Evolutionary conservation across 2,888 invertebrate genomes (phyloP), one percentile per base, ranked within the genome.

Genomic region (Drosophila mimetica): DNA sequence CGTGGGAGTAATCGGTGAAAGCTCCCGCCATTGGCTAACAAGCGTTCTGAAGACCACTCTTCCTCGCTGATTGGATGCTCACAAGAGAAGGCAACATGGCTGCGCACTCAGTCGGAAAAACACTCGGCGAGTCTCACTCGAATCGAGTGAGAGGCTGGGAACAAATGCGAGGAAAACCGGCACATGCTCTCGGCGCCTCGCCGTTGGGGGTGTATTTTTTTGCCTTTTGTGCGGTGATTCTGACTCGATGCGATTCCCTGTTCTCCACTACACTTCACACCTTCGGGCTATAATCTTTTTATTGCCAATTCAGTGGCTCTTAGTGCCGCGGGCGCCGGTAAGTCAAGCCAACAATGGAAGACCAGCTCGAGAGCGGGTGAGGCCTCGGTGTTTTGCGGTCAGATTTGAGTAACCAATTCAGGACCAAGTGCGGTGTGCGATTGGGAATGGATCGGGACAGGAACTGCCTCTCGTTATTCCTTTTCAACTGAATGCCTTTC

Each of bases 241-340:
- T 25, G 6, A 11, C 32, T 30, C 54, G 25, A 39, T 41, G 28
- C 28, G 46, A 46, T 46, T 20, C 47, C 63, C 30, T 53, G 39
- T 18, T 34, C 54, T 55, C 58, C 65, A 77, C 65, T 72, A 80
- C 84, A 82, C 76, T 86, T 86, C 79, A 88, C 89, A 86, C 87
- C 85, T 90, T 85, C 79, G 65, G 88, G 90, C 90, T 75, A 81
- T 84, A 89, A 88, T 88, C 85, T 88, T 86, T 88, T 86, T 87
- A 90, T 87, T 89, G 87, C 79, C 86, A 86, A 79, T 86, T 87
- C 76, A 89, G 79, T 90, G 79, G 76, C 74, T 86, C 79, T 86
- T 81, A 72, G 77, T 75, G 79, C 71, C 63, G 79, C 78, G 75
- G 71, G 84, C 79, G 55, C 60, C 52, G 55, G 57, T 54, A 79